Conservation (phyloP, 2,113 vertebrate genomes). For the Asarcornis scutulata region DNA sequence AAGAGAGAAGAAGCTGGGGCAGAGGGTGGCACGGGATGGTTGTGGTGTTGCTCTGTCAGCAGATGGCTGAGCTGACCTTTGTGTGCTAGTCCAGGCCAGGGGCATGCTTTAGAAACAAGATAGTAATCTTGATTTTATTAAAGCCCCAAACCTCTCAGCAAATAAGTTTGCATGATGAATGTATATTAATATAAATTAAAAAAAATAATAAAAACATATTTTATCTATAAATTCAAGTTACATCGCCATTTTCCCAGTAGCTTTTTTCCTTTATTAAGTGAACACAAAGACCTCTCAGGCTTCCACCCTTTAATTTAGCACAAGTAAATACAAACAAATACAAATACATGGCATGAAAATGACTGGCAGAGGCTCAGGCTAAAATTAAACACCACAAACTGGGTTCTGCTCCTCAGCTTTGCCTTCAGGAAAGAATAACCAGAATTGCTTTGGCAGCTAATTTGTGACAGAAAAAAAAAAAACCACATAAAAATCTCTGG, state of each 20-base stretch:
- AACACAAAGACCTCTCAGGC: neutral
- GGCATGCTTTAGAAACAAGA: neutral
- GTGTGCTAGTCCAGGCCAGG: neutral
- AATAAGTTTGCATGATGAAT: neutral
- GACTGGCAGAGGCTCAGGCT: neutral
- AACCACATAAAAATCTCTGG: no score
- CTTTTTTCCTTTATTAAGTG: neutral
- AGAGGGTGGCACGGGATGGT: neutral
- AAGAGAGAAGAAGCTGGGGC: neutral
- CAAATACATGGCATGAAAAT: neutral
- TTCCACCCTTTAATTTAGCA: neutral
- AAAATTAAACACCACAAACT: neutral
- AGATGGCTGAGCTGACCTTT: neutral
- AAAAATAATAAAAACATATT: neutral
- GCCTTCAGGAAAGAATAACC: neutral
- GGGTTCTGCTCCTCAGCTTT: neutral
- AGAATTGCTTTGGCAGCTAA: neutral
- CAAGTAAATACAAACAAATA: neutral
- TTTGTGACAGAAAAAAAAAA: rapidly evolving
- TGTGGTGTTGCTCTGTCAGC: neutral
- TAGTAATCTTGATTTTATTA: neutral
- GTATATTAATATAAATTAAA: neutral
- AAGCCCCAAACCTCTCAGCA: neutral
- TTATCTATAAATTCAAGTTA: neutral
- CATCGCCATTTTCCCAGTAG: neutral